Evolutionary conservation across 2,888 invertebrate species (phyloP), one percentile per base, ranked within the genome.

Genomic region (Chalcosyrphus nemorum): DNA sequence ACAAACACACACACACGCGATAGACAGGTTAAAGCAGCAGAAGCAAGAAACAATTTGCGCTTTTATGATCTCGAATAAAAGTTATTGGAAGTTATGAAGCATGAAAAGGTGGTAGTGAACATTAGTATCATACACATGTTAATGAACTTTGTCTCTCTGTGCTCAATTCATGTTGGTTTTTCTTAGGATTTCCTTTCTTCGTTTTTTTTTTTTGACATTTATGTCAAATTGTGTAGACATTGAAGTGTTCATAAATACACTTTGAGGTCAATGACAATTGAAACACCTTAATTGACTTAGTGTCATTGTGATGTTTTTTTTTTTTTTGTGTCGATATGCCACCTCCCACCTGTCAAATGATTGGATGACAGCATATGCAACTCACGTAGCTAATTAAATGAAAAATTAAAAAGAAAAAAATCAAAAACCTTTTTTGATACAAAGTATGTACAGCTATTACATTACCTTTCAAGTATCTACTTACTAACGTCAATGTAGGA

Each of bases 251-350:
- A 41, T 13, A 63, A 13, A 52, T 24, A n/a, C 1, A 57, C 45
- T n/a, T 17, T 24, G 38, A 72, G 72, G 72, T 66, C 78, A 80
- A 80, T 72, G 59, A 43, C 78, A 66, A 41, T 15, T 29, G 19
- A 32, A 77, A 77, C 19, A 76, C 19, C 59, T 56, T 72, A 82
- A 82, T 82, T 82, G 38, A 72, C 54, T 72, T 77, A 72, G 45
- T 68, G 65, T 21, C 57, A 52, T 43, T 35, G 52, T 27, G 19
- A 50, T 29, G 59, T 59, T 59, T 59, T 9, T 38, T 2, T 24
- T 24, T n/a, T n/a, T n/a, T n/a, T n/a, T n/a, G n/a, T n/a, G n/a
- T n/a, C n/a, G n/a, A 32, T 9, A 9, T 17, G n/a, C 35, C 52
- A 13, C 35, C 59, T 24, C 17, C 35, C 21, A 43, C 27, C 35